phyloP scores from a whole-genome alignment of 2,113 vertebrate species.

The Todiramphus chloris region DNA sequence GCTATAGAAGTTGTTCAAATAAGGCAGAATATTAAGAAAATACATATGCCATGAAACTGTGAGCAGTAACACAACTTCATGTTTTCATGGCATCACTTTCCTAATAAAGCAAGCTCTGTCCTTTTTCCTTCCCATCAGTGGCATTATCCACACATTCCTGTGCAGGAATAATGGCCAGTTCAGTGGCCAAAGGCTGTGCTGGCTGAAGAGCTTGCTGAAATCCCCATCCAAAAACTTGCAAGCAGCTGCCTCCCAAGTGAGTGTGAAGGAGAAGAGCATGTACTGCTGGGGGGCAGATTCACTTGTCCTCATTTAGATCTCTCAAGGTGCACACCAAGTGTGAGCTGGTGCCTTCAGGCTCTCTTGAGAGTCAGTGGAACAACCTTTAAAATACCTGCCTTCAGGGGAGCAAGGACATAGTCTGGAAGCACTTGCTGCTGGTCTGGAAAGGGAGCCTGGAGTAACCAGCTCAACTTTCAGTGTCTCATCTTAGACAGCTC shows the following conservation, averaged over 20 bases:
- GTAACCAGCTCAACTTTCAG: neutral
- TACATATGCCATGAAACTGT: neutral
- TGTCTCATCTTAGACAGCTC: neutral
- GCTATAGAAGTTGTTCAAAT: neutral
- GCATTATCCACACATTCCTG: neutral
- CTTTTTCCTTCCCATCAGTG: neutral
- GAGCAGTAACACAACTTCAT: neutral
- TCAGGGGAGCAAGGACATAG: neutral
- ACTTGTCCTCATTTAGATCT: neutral
- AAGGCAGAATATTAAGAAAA: neutral
- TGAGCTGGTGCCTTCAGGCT: neutral
- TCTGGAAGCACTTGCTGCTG: neutral
- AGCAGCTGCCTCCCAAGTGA: neutral
- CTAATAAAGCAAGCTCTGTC: neutral
- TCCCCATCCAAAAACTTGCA: neutral
- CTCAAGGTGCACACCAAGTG: neutral
- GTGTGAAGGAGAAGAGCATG: neutral
- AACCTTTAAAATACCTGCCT: neutral
- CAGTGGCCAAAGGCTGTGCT: neutral
- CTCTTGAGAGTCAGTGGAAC: neutral
- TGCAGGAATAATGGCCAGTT: neutral
- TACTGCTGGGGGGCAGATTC: rapidly evolving
- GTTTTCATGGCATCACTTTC: neutral
- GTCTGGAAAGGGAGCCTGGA: neutral
- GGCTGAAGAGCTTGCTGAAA: neutral